A percentile compares a stretch with the other conserved stretches of the same genome.
Evolutionary conservation across 2,888 invertebrate species (phyloP).

Genomic region (Agrotis exclamationis): DNA sequence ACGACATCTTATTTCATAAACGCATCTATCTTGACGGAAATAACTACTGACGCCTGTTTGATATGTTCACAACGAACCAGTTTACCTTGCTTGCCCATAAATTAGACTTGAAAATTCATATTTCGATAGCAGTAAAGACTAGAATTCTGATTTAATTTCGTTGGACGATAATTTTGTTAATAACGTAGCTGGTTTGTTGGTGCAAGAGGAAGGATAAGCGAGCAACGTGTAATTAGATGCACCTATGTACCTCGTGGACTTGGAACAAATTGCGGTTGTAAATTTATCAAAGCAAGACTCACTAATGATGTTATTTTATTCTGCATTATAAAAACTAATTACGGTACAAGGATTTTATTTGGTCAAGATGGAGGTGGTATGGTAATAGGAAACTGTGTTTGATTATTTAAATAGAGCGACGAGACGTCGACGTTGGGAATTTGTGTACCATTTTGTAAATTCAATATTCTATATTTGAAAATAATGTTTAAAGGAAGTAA

Average conservation of each 20-base stretch:
- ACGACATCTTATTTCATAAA: constrained; percentile 80
- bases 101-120: constrained; percentile 58
- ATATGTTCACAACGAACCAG: constrained; percentile 63
- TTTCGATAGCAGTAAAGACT: constrained; percentile 58
- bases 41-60: constrained; percentile 75
- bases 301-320: constrained; percentile 47
- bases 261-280: constrained; percentile 54
- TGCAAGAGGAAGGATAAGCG: constrained; percentile 69
- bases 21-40: constrained; percentile 80
- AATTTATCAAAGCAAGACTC: constrained; percentile 48
- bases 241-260: constrained; percentile 63
- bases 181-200: constrained; percentile 56
- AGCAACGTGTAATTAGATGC: constrained; percentile 71
- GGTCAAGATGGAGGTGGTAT: constrained; percentile 8
- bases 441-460: too few relatives aligned
- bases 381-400: constrained; percentile 9
- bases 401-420: constrained; percentile 7
- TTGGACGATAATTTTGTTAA: constrained; percentile 62
- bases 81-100: constrained; percentile 65
- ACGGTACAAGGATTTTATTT: constrained; percentile 37
- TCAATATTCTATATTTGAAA: neutral
- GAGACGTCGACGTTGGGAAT: neutral
- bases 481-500: constrained; percentile 14
- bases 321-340: constrained; percentile 34
- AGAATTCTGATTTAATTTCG: constrained; percentile 56